A percentile compares a stretch with the other conserved stretches of the same genome.
These are phyloP conservation scores for Halcyon chelicuti DNA, from an alignment of 2,797 vertebrate species.

Conservation along the genomic window DNA sequence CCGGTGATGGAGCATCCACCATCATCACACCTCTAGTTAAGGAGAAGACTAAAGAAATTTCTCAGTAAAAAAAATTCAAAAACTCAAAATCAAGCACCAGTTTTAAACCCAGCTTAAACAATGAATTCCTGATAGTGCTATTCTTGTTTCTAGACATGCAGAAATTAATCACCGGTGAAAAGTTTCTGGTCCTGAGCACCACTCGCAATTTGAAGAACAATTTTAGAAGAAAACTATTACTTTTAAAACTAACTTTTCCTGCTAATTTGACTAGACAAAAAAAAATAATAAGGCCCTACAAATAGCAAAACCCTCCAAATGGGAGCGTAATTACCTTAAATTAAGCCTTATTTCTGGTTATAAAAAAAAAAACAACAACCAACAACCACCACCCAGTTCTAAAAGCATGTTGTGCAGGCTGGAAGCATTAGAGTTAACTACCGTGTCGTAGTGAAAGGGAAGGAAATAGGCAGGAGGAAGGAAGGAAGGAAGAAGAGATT, in stretches of 20 bases:
- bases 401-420: constrained; percentile 46
- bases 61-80: no score
- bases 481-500: constrained; percentile 78
- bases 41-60: no score
- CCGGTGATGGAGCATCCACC: no score
- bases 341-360: constrained; percentile 80
- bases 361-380: constrained; percentile 2
- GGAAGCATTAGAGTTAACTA: constrained; percentile 46
- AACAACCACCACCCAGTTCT: constrained; percentile 40
- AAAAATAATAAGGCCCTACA: constrained; percentile 46
- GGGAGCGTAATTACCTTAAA: constrained; percentile 81
- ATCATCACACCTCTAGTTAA: no score
- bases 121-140: background rate
- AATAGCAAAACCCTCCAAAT: constrained; percentile 71
- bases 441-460: constrained; percentile 58
- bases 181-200: background rate
- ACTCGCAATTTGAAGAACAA: constrained; percentile 23
- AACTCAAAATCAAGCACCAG: no score
- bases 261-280: constrained; percentile 63
- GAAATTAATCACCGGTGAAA: background rate
- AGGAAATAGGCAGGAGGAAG: constrained; percentile 73
- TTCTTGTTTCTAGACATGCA: background rate
- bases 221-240: constrained; percentile 67
- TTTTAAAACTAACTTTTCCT: constrained; percentile 60
- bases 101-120: no score